A percentile compares a stretch with the other conserved stretches of the same genome.
phyloP scores from a whole-genome alignment of 2,888 invertebrate genomes.

The Tipula lateralis region DNA sequence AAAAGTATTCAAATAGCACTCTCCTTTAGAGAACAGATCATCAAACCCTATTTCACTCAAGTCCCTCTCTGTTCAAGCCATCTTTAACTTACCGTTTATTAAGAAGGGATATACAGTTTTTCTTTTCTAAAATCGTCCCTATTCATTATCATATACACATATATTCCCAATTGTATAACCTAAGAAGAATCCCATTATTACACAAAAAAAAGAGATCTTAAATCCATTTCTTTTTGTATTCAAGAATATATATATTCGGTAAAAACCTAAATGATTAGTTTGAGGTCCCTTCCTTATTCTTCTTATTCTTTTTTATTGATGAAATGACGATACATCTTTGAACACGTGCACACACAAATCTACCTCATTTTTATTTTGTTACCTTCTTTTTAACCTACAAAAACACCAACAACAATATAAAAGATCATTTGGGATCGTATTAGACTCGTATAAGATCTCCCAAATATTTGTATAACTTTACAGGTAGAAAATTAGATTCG shows the following conservation, averaged over 20 bases:
- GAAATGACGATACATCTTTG: neutral
- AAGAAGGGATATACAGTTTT: neutral
- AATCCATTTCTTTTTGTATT: neutral
- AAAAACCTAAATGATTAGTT: neutral
- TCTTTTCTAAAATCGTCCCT: neutral
- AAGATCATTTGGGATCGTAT: neutral
- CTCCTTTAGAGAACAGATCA: no score
- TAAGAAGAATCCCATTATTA: neutral
- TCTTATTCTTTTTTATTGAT: neutral
- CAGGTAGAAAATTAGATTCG: neutral
- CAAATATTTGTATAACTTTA: neutral
- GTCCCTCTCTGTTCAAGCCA: neutral
- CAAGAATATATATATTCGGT: no score
- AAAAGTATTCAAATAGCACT: no score
- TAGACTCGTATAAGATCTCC: neutral
- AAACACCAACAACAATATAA: no score
- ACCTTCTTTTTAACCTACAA: neutral
- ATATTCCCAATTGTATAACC: conserved; percentile 13
- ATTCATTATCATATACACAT: neutral
- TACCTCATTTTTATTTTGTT: neutral
- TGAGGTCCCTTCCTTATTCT: conserved; percentile 11
- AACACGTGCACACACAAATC: neutral
- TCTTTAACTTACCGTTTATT: neutral
- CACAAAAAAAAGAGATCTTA: neutral
- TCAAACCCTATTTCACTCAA: no score